Conservation (phyloP, 2,888 invertebrate species). For the Dynastes tityus region DNA sequence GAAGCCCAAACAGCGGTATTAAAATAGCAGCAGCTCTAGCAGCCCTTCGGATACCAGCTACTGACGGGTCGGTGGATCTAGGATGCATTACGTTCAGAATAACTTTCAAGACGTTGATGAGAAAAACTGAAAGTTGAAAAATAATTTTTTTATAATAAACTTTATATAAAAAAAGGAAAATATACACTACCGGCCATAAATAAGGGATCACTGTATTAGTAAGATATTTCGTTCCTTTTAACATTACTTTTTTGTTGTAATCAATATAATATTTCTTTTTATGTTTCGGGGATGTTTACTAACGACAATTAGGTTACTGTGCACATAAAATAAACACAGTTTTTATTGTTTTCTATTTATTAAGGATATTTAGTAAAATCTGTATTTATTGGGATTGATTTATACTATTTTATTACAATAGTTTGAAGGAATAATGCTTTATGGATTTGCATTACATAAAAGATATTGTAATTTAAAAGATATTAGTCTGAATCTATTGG, state of each 20-base stretch:
- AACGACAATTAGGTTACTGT: not conserved
- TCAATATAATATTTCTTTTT: not conserved
- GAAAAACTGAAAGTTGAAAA: constrained; percentile 72
- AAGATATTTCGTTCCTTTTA: not conserved
- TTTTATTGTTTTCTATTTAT: too few species aligned
- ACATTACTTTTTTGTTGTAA: not conserved
- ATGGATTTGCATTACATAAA: too few species aligned
- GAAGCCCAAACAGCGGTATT: constrained; percentile 84
- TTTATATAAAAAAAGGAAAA: not conserved
- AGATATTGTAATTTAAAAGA: too few species aligned
- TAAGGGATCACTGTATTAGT: not conserved
- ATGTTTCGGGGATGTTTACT: not conserved
- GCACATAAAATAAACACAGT: not conserved
- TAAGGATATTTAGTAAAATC: too few species aligned
- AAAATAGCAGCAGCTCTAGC: constrained; percentile 82
- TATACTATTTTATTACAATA: too few species aligned
- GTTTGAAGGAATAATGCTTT: too few species aligned
- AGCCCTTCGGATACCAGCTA: constrained; percentile 77
- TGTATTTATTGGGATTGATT: too few species aligned
- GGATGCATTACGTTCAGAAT: constrained; percentile 78
- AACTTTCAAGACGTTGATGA: constrained; percentile 79
- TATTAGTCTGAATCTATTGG: too few species aligned
- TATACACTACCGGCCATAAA: not conserved
- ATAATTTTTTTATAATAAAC: not conserved
- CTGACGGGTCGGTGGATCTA: constrained; percentile 75